These are phyloP conservation scores for Diplazon laetatorius DNA, from an alignment of 2,888 invertebrate genomes.

Conservation along the genomic window DNA sequence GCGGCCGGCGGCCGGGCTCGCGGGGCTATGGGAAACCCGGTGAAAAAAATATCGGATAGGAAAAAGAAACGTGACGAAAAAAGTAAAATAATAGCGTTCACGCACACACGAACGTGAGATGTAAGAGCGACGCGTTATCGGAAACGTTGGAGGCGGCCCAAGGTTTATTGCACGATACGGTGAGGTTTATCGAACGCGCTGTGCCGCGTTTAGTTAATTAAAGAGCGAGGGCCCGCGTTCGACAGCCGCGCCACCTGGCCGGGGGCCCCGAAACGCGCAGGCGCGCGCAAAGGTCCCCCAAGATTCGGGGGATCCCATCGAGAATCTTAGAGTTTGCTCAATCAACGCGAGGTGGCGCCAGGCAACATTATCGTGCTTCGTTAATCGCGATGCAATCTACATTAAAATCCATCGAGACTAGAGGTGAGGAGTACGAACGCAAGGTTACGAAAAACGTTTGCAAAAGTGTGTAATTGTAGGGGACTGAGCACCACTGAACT, in stretches of 20 bases:
- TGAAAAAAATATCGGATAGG: constrained; percentile 22
- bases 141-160: constrained; percentile 72
- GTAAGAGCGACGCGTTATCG: constrained; percentile 72
- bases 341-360: constrained; percentile 72
- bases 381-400: too few species aligned
- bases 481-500: too few species aligned
- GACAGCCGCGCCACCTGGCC: constrained; percentile 47
- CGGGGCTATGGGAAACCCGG: background rate
- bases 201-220: constrained; percentile 77
- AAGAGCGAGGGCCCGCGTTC: constrained; percentile 66
- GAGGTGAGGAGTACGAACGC: too few species aligned
- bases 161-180: constrained; percentile 77
- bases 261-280: too few species aligned
- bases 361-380: constrained; percentile 34
- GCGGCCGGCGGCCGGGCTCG: constrained; percentile 24
- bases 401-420: too few species aligned
- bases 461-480: too few species aligned
- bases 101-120: constrained; percentile 57
- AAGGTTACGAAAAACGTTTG: too few species aligned
- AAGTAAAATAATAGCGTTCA: too few species aligned
- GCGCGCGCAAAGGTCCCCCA: background rate
- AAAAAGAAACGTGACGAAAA: constrained; percentile 51
- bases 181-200: constrained; percentile 74
- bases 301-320: background rate
- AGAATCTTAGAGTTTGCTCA: constrained; percentile 40